Conservation (phyloP, 1,140 invertebrate species). For the Drosophila dunni region DNA sequence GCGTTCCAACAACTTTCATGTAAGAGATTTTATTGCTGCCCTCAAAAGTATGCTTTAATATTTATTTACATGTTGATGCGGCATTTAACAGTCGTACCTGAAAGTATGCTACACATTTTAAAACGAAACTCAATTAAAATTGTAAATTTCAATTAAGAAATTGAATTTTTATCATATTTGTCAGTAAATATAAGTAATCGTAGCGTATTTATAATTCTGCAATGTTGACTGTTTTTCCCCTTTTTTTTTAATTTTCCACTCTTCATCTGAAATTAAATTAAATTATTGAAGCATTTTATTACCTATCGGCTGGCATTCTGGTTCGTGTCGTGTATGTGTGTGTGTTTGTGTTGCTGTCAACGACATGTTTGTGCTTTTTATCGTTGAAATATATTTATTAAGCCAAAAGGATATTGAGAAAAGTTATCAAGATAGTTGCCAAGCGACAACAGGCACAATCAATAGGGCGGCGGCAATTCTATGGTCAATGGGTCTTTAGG, state of each 20-base stretch:
- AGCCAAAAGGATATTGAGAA: conserved; percentile 68
- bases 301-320: conserved; percentile 8
- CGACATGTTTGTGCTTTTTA: conserved; percentile 62
- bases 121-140: conserved; percentile 8
- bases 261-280: conserved; percentile 59
- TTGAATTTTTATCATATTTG: background rate
- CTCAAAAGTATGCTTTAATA: too few relatives aligned
- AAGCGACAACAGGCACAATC: conserved; percentile 11
- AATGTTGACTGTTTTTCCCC: background rate
- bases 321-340: background rate
- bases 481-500: conserved; percentile 1
- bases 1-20: too few relatives aligned
- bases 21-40: too few relatives aligned
- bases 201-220: conserved; percentile 52
- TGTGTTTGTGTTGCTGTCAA: conserved; percentile 22
- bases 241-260: conserved; percentile 23
- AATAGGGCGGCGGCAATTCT: conserved; percentile 11
- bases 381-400: conserved; percentile 64
- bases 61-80: too few relatives aligned
- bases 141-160: background rate
- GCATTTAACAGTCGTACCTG: too few relatives aligned
- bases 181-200: background rate
- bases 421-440: conserved; percentile 69
- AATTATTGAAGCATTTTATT: conserved; percentile 79
- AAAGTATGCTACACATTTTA: background rate